Percentiles rank a stretch among this genome's conserved stretches.
phyloP scores from a whole-genome alignment of 23 tunicate genomes.

The Ciona savignyi region DNA sequence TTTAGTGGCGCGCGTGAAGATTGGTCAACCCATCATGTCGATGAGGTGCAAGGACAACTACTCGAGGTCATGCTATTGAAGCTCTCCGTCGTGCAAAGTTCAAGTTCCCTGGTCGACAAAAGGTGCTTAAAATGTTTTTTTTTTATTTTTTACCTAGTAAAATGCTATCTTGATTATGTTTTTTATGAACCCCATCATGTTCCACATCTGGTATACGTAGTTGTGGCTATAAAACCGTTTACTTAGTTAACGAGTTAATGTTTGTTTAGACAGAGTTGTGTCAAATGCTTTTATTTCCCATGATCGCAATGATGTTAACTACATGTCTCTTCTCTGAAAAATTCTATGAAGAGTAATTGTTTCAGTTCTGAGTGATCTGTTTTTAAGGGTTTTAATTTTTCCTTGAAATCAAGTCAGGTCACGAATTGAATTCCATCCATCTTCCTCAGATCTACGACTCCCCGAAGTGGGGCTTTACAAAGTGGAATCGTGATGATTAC shows the following conservation, averaged over 20 bases:
- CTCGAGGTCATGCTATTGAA: constrained; percentile 68
- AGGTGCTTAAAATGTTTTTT: too few relatives aligned
- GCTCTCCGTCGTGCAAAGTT: constrained; percentile 96
- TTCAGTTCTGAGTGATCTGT: constrained; percentile 10
- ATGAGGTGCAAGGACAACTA: constrained; percentile 66
- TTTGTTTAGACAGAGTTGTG: too few relatives aligned
- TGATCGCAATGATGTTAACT: constrained; percentile 10
- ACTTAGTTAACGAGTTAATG: too few relatives aligned
- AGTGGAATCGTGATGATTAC: constrained; percentile 87
- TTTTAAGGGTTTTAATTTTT: not conserved
- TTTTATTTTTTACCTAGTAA: too few relatives aligned
- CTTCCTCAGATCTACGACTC: constrained; percentile 93
- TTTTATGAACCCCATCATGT: too few relatives aligned
- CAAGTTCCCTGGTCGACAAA: constrained; percentile 97
- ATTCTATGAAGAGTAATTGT: not conserved
- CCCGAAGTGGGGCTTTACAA: constrained; percentile 97
- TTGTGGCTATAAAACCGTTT: too few relatives aligned
- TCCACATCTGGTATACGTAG: too few relatives aligned
- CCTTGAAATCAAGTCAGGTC: not conserved
- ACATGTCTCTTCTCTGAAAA: constrained; percentile 28
- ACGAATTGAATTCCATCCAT: too few relatives aligned
- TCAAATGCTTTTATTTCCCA: too few relatives aligned
- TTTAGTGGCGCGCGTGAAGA: constrained; percentile 90
- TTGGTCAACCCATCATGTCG: constrained; percentile 97
- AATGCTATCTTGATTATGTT: too few relatives aligned